phyloP scores from a whole-genome alignment of 1,140 invertebrate genomes.

The Elymnias hypermnestra region DNA sequence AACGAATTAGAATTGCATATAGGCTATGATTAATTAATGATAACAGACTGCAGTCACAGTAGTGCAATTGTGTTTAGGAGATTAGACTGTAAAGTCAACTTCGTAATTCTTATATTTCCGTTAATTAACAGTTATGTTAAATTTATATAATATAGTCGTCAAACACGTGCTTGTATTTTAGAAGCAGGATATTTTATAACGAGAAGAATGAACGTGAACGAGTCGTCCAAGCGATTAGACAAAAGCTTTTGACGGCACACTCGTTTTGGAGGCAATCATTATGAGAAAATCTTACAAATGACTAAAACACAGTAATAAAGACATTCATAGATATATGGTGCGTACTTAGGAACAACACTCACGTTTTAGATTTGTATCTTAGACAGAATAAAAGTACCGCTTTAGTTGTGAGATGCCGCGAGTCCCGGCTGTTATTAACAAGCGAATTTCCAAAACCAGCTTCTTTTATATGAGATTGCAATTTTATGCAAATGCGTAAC shows the following conservation, averaged over 20 bases:
- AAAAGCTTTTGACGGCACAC: slow-evolving; percentile 67
- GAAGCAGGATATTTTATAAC: slow-evolving; percentile 28
- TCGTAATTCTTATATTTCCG: no score
- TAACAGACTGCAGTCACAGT: no score
- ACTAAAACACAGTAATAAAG: slow-evolving; percentile 73
- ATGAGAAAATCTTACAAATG: slow-evolving; percentile 75
- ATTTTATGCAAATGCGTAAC: neutral
- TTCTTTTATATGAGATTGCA: slow-evolving; percentile 5
- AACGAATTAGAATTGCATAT: no score
- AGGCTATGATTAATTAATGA: no score
- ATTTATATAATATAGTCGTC: no score
- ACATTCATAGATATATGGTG: slow-evolving; percentile 70
- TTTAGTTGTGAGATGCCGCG: slow-evolving; percentile 54
- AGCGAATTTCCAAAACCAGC: slow-evolving; percentile 35
- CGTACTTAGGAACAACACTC: slow-evolving; percentile 67
- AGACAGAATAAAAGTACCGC: slow-evolving; percentile 70
- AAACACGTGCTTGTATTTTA: neutral
- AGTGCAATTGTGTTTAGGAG: no score
- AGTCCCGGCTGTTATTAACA: slow-evolving; percentile 47
- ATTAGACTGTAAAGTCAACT: no score
- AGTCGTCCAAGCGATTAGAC: slow-evolving; percentile 60
- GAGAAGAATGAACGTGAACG: slow-evolving; percentile 34
- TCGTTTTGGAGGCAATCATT: slow-evolving; percentile 74
- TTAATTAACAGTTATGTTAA: no score
- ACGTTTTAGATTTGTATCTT: slow-evolving; percentile 68